A percentile compares a stretch with the other conserved stretches of the same genome.
Evolutionary conservation across 2,888 invertebrate species (phyloP).

Genomic region (Ormyrus labotus): DNA sequence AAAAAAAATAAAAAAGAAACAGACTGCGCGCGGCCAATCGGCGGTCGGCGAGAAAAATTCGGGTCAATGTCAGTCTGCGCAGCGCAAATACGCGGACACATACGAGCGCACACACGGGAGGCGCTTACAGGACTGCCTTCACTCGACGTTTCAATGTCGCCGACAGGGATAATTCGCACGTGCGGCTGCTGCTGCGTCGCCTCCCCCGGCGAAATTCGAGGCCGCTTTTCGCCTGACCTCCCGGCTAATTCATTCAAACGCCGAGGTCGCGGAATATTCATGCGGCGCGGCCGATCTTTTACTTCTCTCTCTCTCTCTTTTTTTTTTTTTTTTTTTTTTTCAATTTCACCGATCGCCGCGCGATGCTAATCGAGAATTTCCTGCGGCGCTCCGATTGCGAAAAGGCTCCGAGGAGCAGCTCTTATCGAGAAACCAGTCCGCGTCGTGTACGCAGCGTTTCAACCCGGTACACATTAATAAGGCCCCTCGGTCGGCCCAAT

Average conservation of each 20-base stretch:
- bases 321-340: no score
- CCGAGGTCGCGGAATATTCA: no score
- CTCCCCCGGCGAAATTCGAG: slow-evolving; percentile 17
- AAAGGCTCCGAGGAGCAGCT: not conserved
- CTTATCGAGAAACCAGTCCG: slow-evolving; percentile 14
- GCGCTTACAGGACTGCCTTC: not conserved
- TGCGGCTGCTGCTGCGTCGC: no score
- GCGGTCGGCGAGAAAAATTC: slow-evolving; percentile 64
- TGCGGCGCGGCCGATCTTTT: no score
- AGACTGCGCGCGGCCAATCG: slow-evolving; percentile 25
- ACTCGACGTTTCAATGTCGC: slow-evolving; percentile 56
- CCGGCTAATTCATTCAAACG: no score
- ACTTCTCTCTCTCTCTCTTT: no score
- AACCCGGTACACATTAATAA: slow-evolving; percentile 8
- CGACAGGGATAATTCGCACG: slow-evolving; percentile 4
- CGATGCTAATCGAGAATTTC: no score
- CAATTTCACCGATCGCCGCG: no score
- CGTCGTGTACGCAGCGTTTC: not conserved
- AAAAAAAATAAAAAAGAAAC: not conserved
- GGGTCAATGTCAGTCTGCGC: slow-evolving; percentile 73
- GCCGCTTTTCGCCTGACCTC: not conserved
- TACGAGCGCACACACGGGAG: no score
- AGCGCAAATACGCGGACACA: no score
- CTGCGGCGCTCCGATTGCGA: no score
- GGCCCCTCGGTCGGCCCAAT: not conserved